A percentile compares a stretch with the other conserved stretches of the same genome.
These are phyloP conservation scores for Anticlea derivata DNA, from an alignment of 2,888 invertebrate genomes.

Conservation along the genomic window DNA sequence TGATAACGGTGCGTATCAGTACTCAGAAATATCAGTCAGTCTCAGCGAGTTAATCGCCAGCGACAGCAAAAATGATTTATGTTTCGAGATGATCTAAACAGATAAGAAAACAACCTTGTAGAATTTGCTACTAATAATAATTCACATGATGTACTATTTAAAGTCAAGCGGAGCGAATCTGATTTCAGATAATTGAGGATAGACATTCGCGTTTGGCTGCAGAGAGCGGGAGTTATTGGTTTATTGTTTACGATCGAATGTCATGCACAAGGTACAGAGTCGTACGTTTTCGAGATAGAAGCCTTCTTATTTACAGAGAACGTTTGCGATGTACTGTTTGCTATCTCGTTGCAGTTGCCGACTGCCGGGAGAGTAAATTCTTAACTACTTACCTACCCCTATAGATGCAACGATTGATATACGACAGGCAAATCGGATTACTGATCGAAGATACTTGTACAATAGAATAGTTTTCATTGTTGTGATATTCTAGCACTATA, in stretches of 20 bases:
- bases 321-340: constrained; percentile 66
- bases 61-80: constrained; percentile 46
- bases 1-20: constrained; percentile 38
- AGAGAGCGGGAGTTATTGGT: constrained; percentile 21
- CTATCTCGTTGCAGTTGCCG: constrained; percentile 53
- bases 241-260: constrained; percentile 32
- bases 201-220: constrained; percentile 15
- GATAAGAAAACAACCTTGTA: constrained; percentile 33
- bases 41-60: constrained; percentile 47
- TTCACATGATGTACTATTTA: constrained; percentile 15
- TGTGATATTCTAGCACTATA: constrained; percentile 19
- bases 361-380: constrained; percentile 47
- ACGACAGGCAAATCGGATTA: constrained; percentile 30
- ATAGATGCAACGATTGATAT: constrained; percentile 30
- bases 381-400: constrained; percentile 43
- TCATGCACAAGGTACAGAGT: constrained; percentile 29
- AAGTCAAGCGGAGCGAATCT: constrained; percentile 12
- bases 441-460: constrained; percentile 35
- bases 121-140: constrained; percentile 22
- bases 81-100: constrained; percentile 36
- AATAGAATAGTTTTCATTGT: constrained; percentile 27
- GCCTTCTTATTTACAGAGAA: constrained; percentile 64
- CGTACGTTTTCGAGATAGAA: constrained; percentile 46
- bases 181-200: constrained; percentile 13
- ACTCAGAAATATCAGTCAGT: constrained; percentile 45